Base-by-base conservation (phyloP, 2,797 vertebrate genomes). In the Thunnus albacares region DNA sequence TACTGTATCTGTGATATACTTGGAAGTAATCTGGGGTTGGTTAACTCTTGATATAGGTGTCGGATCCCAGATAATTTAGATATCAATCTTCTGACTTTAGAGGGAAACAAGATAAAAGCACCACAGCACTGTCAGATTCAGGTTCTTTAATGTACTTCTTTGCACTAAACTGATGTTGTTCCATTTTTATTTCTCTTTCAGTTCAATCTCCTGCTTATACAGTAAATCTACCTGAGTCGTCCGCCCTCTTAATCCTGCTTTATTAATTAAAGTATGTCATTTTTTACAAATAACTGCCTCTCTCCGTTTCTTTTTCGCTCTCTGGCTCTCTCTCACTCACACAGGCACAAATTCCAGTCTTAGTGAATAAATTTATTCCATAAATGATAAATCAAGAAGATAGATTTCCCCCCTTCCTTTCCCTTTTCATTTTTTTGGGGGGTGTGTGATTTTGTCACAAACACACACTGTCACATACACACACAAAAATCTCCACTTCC, bases 321-420 rank as follows among this genome's bases (percentile, higher is more conserved):
- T 30, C 30, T 55, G 12, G 12, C 60, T 80, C 35, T 66, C 45
- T 63, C 43, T 69, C 41, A 60, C 18, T 12, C 28, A 13, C 18
- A 58, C 47, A 41, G 13, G 7, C 60, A 56, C 15, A 57, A 24
- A 49, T 59, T 65, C 64, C 12, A 26, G 58, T 24, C 15, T 12
- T 20, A 12, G 53, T 18, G 58, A 59, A 65, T 63, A 56, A 28
- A 82, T 68, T 6, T 69, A 71, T 77, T 67, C 59, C 55, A 82
- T 77, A 75, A 85, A 81, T 68, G 69, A 82, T 82, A 70, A 81
- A 79, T 82, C 79, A 83, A 82, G 71, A 43, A 60, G 78, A 81
- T 38, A 18, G 3, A 73, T 78, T 59, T 61, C 17, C 47, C 17
- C 14, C 26, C 2, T 41, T 52, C 11, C 17, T 35, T 41, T 49